Conservation (phyloP, 1,140 invertebrate species). For the Meloidogyne chitwoodi region DNA sequence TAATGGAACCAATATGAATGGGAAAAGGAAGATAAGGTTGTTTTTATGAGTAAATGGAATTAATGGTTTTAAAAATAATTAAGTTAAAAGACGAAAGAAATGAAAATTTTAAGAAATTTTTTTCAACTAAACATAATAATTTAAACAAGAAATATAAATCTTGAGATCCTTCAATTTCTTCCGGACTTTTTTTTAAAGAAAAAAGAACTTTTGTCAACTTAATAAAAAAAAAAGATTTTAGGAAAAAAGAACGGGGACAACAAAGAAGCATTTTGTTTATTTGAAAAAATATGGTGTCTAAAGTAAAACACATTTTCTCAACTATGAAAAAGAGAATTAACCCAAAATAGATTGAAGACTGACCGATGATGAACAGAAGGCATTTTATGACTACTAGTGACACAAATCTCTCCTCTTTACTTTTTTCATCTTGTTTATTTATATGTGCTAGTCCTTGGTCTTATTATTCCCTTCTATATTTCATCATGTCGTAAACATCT, state of each 20-base stretch:
- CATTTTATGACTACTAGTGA: neutral
- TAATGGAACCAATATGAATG: neutral
- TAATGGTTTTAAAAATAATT: neutral
- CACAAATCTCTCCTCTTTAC: neutral
- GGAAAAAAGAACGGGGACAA: neutral
- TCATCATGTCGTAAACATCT: neutral
- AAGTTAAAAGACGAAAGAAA: too few species aligned
- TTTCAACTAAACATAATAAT: too few species aligned
- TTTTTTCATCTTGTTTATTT: neutral
- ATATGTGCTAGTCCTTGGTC: neutral
- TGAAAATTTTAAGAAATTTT: too few species aligned
- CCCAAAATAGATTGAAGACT: neutral
- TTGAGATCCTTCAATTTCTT: too few species aligned
- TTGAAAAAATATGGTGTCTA: neutral
- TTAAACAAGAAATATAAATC: too few species aligned
- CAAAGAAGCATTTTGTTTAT: neutral
- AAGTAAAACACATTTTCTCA: neutral
- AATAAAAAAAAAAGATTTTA: neutral
- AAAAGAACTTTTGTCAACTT: neutral
- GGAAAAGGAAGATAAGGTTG: neutral
- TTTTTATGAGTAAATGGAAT: neutral
- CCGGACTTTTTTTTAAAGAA: too few species aligned
- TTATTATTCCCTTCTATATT: neutral
- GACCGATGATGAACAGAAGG: neutral
- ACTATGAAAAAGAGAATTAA: neutral